Conservation (phyloP, 2,888 invertebrate genomes). For the Eupithecia pulchellata region DNA sequence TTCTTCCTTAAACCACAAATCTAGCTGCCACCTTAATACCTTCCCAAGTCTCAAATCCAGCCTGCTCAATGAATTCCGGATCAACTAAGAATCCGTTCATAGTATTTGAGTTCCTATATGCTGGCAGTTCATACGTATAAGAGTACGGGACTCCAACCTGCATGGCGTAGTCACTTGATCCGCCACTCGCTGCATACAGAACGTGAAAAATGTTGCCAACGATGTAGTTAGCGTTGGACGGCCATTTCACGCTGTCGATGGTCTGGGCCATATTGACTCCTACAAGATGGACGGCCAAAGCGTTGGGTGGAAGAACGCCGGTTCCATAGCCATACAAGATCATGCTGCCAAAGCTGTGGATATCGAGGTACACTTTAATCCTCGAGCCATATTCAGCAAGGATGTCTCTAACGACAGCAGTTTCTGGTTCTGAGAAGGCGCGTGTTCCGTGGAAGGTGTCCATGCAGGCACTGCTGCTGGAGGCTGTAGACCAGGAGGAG, state of each 20-base stretch:
- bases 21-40: constrained; percentile 71
- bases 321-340: constrained; percentile 69
- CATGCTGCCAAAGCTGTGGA: constrained; percentile 90
- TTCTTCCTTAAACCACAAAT: background rate
- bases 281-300: constrained; percentile 62
- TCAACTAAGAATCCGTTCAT: constrained; percentile 83
- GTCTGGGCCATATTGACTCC: constrained; percentile 68
- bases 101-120: constrained; percentile 63
- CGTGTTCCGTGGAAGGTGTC: constrained; percentile 86
- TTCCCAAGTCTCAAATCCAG: constrained; percentile 86
- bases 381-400: constrained; percentile 74
- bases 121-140: constrained; percentile 87
- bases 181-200: constrained; percentile 86
- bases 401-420: constrained; percentile 82
- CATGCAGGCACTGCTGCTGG: constrained; percentile 79
- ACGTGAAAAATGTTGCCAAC: constrained; percentile 80
- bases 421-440: constrained; percentile 88
- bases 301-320: constrained; percentile 73
- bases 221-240: constrained; percentile 69
- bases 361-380: constrained; percentile 87
- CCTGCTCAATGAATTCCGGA: constrained; percentile 78
- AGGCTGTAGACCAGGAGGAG: constrained; percentile 85
- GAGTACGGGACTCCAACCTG: constrained; percentile 72
- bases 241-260: constrained; percentile 70
- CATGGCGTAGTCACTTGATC: constrained; percentile 87